phyloP scores from a whole-genome alignment of 92 coral and sea anemone genomes.

The Heliopora coerulea region DNA sequence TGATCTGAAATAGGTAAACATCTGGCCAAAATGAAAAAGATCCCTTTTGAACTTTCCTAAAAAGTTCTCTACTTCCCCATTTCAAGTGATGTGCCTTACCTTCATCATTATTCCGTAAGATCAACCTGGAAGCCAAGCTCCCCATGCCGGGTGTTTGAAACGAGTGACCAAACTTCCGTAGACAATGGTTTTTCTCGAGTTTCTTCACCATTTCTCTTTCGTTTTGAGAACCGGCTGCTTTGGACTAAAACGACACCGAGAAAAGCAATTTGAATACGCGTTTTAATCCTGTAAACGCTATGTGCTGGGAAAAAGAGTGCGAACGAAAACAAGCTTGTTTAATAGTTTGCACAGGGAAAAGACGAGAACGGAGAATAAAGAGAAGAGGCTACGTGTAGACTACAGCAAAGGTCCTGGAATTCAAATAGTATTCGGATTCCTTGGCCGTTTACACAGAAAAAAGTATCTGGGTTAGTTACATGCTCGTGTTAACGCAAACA shows the following conservation, averaged over 20 bases:
- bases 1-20: background rate
- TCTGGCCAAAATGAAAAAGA: background rate
- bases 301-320: background rate
- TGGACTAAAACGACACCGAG: slow-evolving; percentile 6
- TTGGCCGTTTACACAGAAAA: too few species aligned
- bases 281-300: too few species aligned
- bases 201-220: slow-evolving; percentile 37
- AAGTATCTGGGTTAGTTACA: too few species aligned
- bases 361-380: too few species aligned
- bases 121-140: slow-evolving; percentile 24
- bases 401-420: too few species aligned
- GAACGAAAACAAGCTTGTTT: background rate
- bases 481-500: too few species aligned
- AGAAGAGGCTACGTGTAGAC: too few species aligned
- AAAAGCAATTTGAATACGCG: too few species aligned
- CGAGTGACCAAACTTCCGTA: slow-evolving; percentile 35
- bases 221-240: slow-evolving; percentile 26
- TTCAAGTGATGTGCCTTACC: too few species aligned
- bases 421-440: too few species aligned
- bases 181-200: slow-evolving; percentile 15
- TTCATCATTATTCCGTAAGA: slow-evolving; percentile 27
- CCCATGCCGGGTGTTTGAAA: slow-evolving; percentile 38
- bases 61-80: background rate
- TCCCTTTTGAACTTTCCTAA: background rate
- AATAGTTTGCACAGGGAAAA: too few species aligned